Evolutionary conservation across 2,888 invertebrate genomes (phyloP).

Genomic region (Pandemis heparana): DNA sequence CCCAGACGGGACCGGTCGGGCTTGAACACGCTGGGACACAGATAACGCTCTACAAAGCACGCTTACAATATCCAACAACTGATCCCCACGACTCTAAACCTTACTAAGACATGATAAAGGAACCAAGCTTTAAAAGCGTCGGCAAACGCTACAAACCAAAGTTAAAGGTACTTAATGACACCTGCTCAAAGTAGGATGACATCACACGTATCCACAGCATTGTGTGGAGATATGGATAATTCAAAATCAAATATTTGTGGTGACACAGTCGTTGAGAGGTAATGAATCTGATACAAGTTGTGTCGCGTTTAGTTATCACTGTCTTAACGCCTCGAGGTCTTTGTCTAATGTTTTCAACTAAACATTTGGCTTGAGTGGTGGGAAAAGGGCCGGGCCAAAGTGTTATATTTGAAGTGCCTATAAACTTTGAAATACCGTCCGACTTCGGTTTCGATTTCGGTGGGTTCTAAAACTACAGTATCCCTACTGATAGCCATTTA

Average conservation of each 20-base stretch:
- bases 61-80: slow-evolving; percentile 10
- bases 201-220: slow-evolving; percentile 72
- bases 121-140: neutral
- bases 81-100: slow-evolving; percentile 44
- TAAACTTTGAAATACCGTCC: neutral
- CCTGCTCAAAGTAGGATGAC: slow-evolving; percentile 67
- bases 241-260: slow-evolving; percentile 65
- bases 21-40: slow-evolving; percentile 68
- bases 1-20: slow-evolving; percentile 59
- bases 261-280: slow-evolving; percentile 61
- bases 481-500: too few relatives aligned
- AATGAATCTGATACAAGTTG: slow-evolving; percentile 44
- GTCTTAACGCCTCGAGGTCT: slow-evolving; percentile 7
- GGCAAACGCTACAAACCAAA: slow-evolving; percentile 47
- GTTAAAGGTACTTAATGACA: slow-evolving; percentile 72
- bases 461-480: too few relatives aligned
- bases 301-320: slow-evolving; percentile 33
- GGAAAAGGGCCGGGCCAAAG: neutral
- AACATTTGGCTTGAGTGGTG: slow-evolving; percentile 3
- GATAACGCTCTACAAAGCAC: slow-evolving; percentile 59
- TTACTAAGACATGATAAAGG: slow-evolving; percentile 2
- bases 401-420: neutral
- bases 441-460: too few relatives aligned
- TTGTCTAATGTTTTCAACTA: slow-evolving; percentile 1
- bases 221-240: slow-evolving; percentile 70